Conservation (phyloP, 1,140 invertebrate species). For the Drosophila malerkotliana region DNA sequence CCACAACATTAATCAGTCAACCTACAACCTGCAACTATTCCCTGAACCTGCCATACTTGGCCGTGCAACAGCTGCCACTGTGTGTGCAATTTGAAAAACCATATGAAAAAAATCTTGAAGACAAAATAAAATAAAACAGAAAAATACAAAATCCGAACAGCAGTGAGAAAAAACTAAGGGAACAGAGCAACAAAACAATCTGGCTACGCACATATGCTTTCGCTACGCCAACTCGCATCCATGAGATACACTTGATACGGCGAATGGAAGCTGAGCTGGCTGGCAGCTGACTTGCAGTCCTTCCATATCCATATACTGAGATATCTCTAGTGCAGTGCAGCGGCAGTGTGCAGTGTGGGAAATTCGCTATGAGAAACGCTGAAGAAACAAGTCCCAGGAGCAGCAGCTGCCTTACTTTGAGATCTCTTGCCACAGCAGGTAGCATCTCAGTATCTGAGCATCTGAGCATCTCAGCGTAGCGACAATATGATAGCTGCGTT, state of each 20-base stretch:
- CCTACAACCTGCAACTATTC: constrained; percentile 55
- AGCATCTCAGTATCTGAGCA: constrained; percentile 15
- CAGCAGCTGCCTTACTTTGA: constrained; percentile 12
- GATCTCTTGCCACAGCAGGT: constrained; percentile 49
- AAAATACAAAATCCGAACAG: background rate
- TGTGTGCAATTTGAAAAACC: constrained; percentile 59
- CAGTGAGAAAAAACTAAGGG: background rate
- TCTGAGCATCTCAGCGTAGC: background rate
- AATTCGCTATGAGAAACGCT: constrained; percentile 72
- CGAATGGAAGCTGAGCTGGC: constrained; percentile 44
- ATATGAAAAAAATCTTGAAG: constrained; percentile 74
- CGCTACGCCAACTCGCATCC: constrained; percentile 35
- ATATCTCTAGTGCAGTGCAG: constrained; percentile 43
- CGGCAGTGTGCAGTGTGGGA: constrained; percentile 53
- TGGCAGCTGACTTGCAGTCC: constrained; percentile 74
- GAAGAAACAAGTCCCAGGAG: constrained; percentile 31
- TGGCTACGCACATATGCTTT: constrained; percentile 59
- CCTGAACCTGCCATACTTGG: constrained; percentile 23
- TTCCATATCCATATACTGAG: constrained; percentile 41
- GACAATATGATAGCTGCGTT: constrained; percentile 3
- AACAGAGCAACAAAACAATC: constrained; percentile 51
- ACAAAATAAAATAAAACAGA: constrained; percentile 36
- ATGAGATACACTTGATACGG: constrained; percentile 65
- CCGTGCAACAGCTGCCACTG: constrained; percentile 70
- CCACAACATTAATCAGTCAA: constrained; percentile 29